A percentile compares a stretch with the other conserved stretches of the same genome.
Conservation (phyloP, 2,888 invertebrate genomes). For the Microctonus brassicae region DNA sequence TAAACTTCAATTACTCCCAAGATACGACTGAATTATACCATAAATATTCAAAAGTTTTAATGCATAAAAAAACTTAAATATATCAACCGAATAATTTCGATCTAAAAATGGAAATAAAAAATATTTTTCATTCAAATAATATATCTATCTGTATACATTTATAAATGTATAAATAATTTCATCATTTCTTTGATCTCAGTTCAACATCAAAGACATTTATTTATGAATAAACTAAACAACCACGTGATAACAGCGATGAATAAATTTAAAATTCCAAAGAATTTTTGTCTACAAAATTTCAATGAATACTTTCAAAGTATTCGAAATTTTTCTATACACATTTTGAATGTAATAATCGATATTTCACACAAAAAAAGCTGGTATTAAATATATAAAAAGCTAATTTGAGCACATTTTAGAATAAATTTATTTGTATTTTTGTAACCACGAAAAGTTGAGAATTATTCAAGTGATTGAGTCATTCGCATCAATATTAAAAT, state of each 20-base stretch:
- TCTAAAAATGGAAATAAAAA: no score
- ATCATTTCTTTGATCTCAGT: background rate
- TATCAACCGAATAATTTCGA: no score
- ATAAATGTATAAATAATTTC: background rate
- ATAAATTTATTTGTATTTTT: slow-evolving; percentile 28
- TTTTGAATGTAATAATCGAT: background rate
- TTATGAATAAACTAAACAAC: background rate
- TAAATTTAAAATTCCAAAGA: background rate
- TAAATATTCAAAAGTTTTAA: no score
- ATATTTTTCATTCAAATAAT: background rate
- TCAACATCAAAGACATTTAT: background rate
- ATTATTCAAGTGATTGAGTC: slow-evolving; percentile 31
- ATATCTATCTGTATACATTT: background rate
- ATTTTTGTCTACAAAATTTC: background rate
- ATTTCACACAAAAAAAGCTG: slow-evolving; percentile 17
- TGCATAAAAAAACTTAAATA: no score
- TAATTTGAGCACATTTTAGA: background rate
- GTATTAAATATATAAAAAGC: background rate
- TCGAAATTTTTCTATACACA: slow-evolving; percentile 10
- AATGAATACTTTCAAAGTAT: slow-evolving; percentile 8
- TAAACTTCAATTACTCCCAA: no score
- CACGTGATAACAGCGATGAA: background rate
- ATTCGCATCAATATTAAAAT: no score
- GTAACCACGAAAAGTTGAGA: slow-evolving; percentile 20
- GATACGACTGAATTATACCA: no score